phyloP scores from a whole-genome alignment of 2,888 invertebrate species.

The Megamerina dolium region DNA sequence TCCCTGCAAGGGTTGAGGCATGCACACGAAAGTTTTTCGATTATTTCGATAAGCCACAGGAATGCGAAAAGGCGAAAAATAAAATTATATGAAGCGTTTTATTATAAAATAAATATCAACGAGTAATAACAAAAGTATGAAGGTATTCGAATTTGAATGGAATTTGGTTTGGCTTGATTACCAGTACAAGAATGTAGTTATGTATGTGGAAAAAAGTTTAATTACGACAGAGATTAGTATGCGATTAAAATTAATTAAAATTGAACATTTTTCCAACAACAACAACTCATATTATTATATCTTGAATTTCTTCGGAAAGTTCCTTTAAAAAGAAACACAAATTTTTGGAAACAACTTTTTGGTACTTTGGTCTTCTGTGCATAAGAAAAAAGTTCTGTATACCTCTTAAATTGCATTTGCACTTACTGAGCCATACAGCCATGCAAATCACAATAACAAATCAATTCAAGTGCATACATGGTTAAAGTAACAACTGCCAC shows the following conservation, averaged over 20 bases:
- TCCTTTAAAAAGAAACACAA: neutral
- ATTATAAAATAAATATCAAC: slow-evolving; percentile 42
- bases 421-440: slow-evolving; percentile 1
- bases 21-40: slow-evolving; percentile 36
- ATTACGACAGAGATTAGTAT: slow-evolving; percentile 15
- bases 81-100: slow-evolving; percentile 48
- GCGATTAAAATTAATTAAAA: neutral
- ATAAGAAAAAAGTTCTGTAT: neutral
- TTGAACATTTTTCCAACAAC: neutral
- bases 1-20: too few relatives aligned
- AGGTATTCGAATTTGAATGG: too few relatives aligned
- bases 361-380: too few relatives aligned
- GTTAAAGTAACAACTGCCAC: too few relatives aligned
- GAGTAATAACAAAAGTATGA: slow-evolving; percentile 13
- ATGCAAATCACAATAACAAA: slow-evolving; percentile 4
- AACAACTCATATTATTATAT: neutral
- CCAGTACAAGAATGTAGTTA: neutral
- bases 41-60: slow-evolving; percentile 30
- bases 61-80: slow-evolving; percentile 39
- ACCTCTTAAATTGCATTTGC: slow-evolving; percentile 8
- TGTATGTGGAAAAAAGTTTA: slow-evolving; percentile 9
- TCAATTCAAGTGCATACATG: slow-evolving; percentile 14
- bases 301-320: neutral
- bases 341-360: too few relatives aligned
- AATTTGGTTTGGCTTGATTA: too few relatives aligned